Evolutionary conservation across 2,888 invertebrate species (phyloP), one percentile per base, ranked within the genome.

Genomic region (Caenorhabditis sinica): DNA sequence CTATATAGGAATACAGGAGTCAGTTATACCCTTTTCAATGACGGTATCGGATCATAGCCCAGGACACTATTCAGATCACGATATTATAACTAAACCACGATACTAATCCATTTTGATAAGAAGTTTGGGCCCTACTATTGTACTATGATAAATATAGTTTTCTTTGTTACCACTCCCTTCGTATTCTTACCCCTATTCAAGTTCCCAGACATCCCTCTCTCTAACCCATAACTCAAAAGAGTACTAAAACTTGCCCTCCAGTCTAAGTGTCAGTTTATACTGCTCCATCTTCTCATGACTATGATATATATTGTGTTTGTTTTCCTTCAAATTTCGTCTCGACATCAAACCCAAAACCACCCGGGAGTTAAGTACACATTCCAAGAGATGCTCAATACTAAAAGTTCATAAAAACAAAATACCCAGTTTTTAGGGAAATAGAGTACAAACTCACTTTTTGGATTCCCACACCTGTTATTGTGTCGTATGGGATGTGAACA

Each of bases 381-480:
- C n/a, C n/a, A n/a, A n/a, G n/a, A 17, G 45, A 17, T 49, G 23
- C 40, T 61, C 23, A 23, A 61, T 60, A 23, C n/a, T 2, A 61
- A 36, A 61, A 63, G 5, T 25, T 23, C 25, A 63, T 9, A 15
- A 53, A 53, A 25, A 53, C 6, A 49, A 49, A 49, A 49, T 17
- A 3, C 40, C 11, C 30, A 2, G n/a, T 1, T 36, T 43, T 0
- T 53, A n/a, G 49, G n/a, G n/a, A n/a, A n/a, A 11, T n/a, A n/a
- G n/a, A n/a, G n/a, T 36, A 36, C 33, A 5, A 68, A 68, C 23
- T 23, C 15, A 86, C 86, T 33, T 79, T 79, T 40, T 77, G 60
- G 23, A 87, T 69, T 20, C 87, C 85, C 40, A 25, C 72, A 45
- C 87, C 87, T 13, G 73, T 45, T 49, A 83, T 60, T 23, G 77